Percentiles rank a stretch among this genome's conserved stretches.
Evolutionary conservation across 2,797 vertebrate species (phyloP).

Genomic region (Glossophaga mutica): DNA sequence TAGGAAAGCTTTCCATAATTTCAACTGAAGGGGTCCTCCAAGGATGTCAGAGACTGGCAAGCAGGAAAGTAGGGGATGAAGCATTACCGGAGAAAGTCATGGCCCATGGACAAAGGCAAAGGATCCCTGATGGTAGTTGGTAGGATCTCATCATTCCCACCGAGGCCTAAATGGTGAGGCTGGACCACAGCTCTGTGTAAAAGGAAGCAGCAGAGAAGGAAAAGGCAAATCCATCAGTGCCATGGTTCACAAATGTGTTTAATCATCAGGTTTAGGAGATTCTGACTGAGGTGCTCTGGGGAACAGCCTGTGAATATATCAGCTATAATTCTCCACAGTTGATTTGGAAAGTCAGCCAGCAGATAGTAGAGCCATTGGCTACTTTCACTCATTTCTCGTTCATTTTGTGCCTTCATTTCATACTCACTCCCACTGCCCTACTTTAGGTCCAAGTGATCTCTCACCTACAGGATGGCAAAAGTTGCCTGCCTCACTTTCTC

Average conservation of each 20-base stretch:
- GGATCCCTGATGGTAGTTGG: background rate
- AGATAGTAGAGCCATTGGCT: background rate
- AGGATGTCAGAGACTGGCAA: background rate
- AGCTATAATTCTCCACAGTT: background rate
- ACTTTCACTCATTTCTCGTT: background rate
- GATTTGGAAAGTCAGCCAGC: background rate
- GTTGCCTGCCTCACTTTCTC: background rate
- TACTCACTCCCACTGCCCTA: background rate
- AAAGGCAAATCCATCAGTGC: background rate
- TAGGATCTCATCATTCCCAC: background rate
- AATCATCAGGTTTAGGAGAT: background rate
- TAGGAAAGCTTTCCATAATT: background rate
- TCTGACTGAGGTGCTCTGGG: background rate
- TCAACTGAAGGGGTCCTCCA: background rate
- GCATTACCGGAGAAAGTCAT: background rate
- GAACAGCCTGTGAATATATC: background rate
- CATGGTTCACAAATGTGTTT: background rate
- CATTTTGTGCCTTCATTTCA: background rate
- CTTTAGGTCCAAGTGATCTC: background rate
- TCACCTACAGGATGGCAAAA: background rate
- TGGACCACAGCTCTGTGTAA: background rate
- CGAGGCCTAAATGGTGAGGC: background rate
- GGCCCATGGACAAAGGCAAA: background rate
- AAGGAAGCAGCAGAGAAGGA: background rate
- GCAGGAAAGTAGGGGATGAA: background rate